Conservation (phyloP, 2,888 invertebrate genomes). For the Lochmaea capreae region DNA sequence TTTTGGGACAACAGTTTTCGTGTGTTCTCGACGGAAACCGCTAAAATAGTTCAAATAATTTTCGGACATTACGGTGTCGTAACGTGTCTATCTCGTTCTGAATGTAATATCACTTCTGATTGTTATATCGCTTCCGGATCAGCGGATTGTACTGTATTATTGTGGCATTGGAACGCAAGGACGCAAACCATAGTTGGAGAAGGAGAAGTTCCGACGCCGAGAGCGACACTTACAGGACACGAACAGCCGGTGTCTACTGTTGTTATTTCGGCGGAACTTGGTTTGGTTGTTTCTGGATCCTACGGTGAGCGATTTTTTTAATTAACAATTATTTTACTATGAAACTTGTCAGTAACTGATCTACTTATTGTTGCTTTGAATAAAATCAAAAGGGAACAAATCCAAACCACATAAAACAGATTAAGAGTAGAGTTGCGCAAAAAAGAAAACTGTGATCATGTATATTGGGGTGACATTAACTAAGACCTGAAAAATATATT, state of each 20-base stretch:
- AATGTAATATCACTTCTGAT: slow-evolving; percentile 98
- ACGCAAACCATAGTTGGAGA: slow-evolving; percentile 98
- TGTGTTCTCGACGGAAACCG: slow-evolving; percentile 96
- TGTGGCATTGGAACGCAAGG: slow-evolving; percentile 99
- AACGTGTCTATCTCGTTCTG: slow-evolving; percentile 96
- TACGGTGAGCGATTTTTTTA: slow-evolving; percentile 66
- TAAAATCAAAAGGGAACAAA: too few species aligned
- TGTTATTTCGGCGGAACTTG: slow-evolving; percentile 97
- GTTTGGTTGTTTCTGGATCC: slow-evolving; percentile 96
- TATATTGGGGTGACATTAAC: too few species aligned
- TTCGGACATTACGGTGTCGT: slow-evolving; percentile 99
- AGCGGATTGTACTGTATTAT: slow-evolving; percentile 95
- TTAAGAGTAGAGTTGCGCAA: too few species aligned
- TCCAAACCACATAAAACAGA: too few species aligned
- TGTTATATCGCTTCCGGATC: slow-evolving; percentile 99
- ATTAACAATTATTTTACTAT: too few species aligned
- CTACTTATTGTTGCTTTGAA: too few species aligned
- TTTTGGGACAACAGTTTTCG: slow-evolving; percentile 99
- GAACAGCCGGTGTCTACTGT: slow-evolving; percentile 96
- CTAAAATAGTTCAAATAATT: slow-evolving; percentile 97
- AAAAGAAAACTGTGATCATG: too few species aligned
- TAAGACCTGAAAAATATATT: too few species aligned
- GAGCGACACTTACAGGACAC: slow-evolving; percentile 97
- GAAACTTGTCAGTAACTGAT: too few species aligned
- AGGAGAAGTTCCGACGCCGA: slow-evolving; percentile 93